phyloP scores from a whole-genome alignment of 2,797 vertebrate species.

The Platyrinchus mystaceus region DNA sequence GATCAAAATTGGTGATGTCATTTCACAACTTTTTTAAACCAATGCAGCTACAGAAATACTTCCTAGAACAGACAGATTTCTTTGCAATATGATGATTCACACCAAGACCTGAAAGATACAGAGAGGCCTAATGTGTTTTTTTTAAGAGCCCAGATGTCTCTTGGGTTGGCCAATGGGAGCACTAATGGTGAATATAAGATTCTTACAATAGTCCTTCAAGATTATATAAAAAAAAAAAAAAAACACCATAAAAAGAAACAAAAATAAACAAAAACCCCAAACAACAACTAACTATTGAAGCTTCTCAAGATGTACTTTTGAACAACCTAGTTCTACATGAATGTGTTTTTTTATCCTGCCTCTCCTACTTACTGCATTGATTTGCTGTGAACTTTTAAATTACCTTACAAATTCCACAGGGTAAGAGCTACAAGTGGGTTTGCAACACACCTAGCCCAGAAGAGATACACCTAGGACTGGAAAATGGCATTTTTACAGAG shows the following conservation, averaged over 20 bases:
- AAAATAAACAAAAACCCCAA: not conserved
- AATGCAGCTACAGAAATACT: not conserved
- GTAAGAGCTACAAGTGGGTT: fast-evolving
- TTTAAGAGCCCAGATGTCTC: not conserved
- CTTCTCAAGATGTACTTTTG: not conserved
- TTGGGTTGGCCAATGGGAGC: not conserved
- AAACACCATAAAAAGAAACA: not conserved
- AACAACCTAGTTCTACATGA: not conserved
- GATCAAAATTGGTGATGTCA: not conserved
- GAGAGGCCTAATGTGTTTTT: not conserved
- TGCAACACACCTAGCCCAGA: not conserved
- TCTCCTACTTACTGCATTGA: not conserved
- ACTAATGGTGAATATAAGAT: not conserved
- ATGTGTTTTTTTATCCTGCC: not conserved
- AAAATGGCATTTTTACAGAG: not conserved
- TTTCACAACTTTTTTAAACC: not conserved
- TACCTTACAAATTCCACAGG: not conserved
- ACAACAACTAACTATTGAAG: not conserved
- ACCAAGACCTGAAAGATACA: not conserved
- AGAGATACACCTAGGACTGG: not conserved
- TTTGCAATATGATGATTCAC: not conserved
- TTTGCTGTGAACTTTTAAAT: not conserved
- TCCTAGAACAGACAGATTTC: not conserved
- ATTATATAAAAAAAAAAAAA: not conserved
- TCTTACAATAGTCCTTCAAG: not conserved